Evolutionary conservation across 2,888 invertebrate species (phyloP), one percentile per base, ranked within the genome.

Genomic region (Azorinus chamasolen): DNA sequence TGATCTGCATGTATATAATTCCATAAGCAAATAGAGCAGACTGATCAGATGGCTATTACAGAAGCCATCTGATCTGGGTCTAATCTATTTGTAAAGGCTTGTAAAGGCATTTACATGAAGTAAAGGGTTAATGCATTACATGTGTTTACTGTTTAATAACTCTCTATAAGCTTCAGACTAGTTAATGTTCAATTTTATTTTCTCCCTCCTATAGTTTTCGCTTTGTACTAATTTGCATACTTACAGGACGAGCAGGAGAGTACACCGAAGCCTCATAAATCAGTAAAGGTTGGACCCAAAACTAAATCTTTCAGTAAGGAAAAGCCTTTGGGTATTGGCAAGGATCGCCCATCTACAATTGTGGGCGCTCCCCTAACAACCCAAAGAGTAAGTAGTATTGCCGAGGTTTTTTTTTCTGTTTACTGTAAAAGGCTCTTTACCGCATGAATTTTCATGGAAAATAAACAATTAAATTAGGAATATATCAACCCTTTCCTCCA

Each of bases 261-360:
- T 10, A 58, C 74, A 22, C 63, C 71, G 10, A 81, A 81, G 63
- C 41, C 22, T 16, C 27, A 46, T 58, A 81, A 81, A 43, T 59
- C 59, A 27, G 70, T 72, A 24, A 61, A 73, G 12, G 22, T 27
- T 18, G 76, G 70, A 46, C 22, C 54, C 18, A 69, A 76, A 72
- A 57, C 72, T 41, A 77, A 73, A 63, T 71, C 73, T 54, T 81
- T 81, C 57, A 66, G 66, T 39, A 81, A 71, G 64, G 79, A 69
- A 41, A 77, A 63, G 45, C 37, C 73, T n/a, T 51, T 55, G 12
- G 69, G 71, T 39, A 37, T 77, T 20, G 41, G 54, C 32, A 79
- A 65, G 48, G 74, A 83, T 61, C 78, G 85, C 10, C 85, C 85
- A 16, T 74, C 80, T 10, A 85, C 85, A 24, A 83, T 85, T 39